Percentiles rank a stretch among this genome's conserved stretches.
Evolutionary conservation across 1,140 invertebrate genomes (phyloP).

Genomic region (Cyphomyrmex costatus): DNA sequence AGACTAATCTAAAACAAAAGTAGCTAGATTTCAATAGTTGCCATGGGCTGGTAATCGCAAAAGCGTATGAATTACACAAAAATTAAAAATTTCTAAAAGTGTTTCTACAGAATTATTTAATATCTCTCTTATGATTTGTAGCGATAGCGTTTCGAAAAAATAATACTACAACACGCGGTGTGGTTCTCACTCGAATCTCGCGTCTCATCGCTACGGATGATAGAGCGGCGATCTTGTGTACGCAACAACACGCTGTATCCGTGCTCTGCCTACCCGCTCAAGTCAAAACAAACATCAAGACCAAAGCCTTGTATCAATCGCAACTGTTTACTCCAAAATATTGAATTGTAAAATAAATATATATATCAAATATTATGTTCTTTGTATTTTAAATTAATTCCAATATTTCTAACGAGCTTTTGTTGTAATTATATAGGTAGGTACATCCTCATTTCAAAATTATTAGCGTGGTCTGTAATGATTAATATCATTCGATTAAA

Average conservation of each 20-base stretch:
- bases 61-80: background rate
- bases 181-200: background rate
- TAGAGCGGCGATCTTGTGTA: background rate
- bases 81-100: background rate
- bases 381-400: constrained; percentile 1
- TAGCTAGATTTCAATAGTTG: background rate
- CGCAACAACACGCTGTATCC: background rate
- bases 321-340: background rate
- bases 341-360: background rate
- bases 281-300: background rate
- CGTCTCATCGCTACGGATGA: background rate
- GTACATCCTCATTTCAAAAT: no score
- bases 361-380: background rate
- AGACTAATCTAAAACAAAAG: background rate
- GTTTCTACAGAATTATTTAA: background rate
- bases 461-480: background rate
- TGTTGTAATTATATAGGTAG: no score
- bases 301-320: background rate
- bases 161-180: background rate
- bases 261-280: background rate
- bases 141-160: background rate
- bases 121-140: background rate
- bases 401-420: background rate
- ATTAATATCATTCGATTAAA: background rate
- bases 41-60: background rate